Evolutionary conservation across 2,888 invertebrate genomes (phyloP), one percentile per base, ranked within the genome.

Genomic region (Stenodera caucasica): DNA sequence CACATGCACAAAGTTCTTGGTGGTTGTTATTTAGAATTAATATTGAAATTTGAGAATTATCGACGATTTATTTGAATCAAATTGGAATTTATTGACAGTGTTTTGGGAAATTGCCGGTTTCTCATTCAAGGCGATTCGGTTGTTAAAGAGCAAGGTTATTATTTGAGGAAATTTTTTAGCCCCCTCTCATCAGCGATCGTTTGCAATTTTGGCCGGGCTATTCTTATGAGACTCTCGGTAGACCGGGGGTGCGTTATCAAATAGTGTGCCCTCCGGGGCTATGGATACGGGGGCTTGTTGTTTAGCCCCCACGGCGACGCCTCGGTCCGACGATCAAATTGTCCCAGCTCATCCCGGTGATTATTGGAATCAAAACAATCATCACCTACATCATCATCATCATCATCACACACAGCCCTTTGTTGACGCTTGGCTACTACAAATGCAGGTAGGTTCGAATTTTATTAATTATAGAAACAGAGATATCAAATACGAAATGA

Each of bases 251-350:
- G 67, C 53, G 69, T 67, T 69, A 61, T 33, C 45, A 58, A 52
- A 61, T 67, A 64, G 70, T 70, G 64, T 49, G 69, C 70, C 73
- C 72, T 69, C 68, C 63, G 73, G 76, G 76, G 77, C 74, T 77
- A 79, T 79, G 79, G 78, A 79, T 77, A 75, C 78, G 75, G 79
- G 78, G 73, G 77, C 77, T 74, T 79, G 79, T 69, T 79, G 78
- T 68, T 71, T 78, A 70, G 76, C 78, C 75, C 76, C 79, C 70
- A 70, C 77, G 77, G 78, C 77, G 70, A 72, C 75, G 64, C 71
- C 75, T 63, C 76, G 72, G 80, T 82, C 49, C 77, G 83, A 70
- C 80, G 78, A 78, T 67, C 78, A 79, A 68, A 78, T 78, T 62
- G 78, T 78, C 49, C 78, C 78, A 57, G 78, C 78, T 32, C 78